phyloP scores from a whole-genome alignment of 2,888 invertebrate genomes.

The Nipponacmea schrenckii region DNA sequence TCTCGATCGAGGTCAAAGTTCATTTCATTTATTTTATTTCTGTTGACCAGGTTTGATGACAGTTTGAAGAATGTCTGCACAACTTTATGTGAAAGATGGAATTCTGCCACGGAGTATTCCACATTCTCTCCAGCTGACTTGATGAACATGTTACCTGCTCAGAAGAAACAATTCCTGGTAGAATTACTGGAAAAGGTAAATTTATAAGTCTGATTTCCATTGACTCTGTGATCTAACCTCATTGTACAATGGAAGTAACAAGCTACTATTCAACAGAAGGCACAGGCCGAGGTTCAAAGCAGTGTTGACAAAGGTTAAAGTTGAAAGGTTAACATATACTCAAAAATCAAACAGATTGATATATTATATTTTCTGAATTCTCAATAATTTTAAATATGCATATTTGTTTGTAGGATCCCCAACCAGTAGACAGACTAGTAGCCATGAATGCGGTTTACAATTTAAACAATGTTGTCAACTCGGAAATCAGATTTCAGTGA shows the following conservation, averaged over 20 bases:
- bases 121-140: constrained; percentile 72
- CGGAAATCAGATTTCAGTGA: constrained; percentile 78
- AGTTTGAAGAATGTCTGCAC: constrained; percentile 75
- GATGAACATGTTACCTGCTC: constrained; percentile 73
- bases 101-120: constrained; percentile 58
- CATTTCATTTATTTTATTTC: neutral
- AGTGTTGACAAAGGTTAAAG: no score
- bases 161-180: constrained; percentile 78
- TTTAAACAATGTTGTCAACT: constrained; percentile 77
- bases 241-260: no score
- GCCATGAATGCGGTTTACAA: constrained; percentile 76
- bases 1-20: no score
- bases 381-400: no score
- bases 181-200: constrained; percentile 73
- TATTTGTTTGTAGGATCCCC: constrained; percentile 63
- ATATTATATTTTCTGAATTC: no score
- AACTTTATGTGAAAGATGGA: constrained; percentile 73
- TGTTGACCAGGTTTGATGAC: constrained; percentile 75
- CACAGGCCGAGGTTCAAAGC: no score
- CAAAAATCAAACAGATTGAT: no score
- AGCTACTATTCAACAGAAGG: no score
- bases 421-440: constrained; percentile 73
- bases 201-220: neutral
- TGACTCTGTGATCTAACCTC: neutral
- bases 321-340: no score